phyloP scores from a whole-genome alignment of 2,797 vertebrate species.

The Malurus leucopterus region DNA sequence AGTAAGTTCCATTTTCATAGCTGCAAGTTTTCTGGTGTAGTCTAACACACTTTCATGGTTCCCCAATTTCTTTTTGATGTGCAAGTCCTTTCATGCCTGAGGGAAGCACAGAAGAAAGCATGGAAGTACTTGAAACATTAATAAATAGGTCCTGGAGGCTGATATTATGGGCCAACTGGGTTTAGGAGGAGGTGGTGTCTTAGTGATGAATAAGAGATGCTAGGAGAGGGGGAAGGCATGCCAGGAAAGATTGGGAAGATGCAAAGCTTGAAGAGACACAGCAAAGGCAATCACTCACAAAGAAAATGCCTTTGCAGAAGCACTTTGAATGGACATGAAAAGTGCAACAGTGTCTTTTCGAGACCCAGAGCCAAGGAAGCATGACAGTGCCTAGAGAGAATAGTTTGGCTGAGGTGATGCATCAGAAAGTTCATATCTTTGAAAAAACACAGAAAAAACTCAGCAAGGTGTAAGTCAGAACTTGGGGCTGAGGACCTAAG shows the following conservation, averaged over 20 bases:
- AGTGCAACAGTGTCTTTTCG: neutral
- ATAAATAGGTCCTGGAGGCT: neutral
- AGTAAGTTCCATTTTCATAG: constrained; percentile 1
- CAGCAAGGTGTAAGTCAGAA: neutral
- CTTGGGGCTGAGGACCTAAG: neutral
- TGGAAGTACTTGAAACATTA: constrained; percentile 1
- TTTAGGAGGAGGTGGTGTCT: constrained; percentile 9
- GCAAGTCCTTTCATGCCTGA: constrained; percentile 15
- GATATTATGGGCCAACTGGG: neutral
- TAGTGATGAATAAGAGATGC: constrained; percentile 1
- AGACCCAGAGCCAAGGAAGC: neutral
- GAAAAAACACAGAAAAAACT: neutral
- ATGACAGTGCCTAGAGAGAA: neutral
- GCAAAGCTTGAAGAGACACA: neutral
- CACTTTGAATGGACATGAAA: neutral
- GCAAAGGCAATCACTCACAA: neutral
- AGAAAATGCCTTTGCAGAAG: neutral
- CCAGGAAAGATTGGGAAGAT: neutral
- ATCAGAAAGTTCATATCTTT: neutral
- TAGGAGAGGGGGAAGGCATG: neutral
- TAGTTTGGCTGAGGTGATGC: neutral
- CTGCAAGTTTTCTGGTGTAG: neutral
- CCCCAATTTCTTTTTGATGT: constrained; percentile 27
- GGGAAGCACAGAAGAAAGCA: constrained; percentile 5
- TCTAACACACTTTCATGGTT: constrained; percentile 8